Base-by-base conservation (phyloP, 1,140 invertebrate species). In the Drosophila parvula region DNA sequence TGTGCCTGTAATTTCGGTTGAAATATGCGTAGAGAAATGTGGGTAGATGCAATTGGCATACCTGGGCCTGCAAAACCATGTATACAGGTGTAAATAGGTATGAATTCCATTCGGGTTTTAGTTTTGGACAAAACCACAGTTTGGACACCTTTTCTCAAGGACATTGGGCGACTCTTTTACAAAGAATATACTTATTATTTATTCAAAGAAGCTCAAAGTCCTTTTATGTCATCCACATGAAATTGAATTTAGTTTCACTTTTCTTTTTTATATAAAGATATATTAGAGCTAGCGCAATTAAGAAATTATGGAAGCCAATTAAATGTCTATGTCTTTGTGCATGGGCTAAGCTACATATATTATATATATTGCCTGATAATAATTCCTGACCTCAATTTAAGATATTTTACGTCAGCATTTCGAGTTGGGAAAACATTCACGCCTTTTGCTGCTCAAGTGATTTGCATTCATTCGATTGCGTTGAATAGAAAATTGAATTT, bases 1-100 rank as follows among this genome's bases (percentile, higher is more conserved):
- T 51, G 14, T 34, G 34, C n/a, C 32, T 40, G 36, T 14, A 57
- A 12, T 9, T 53, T 53, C 11, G 10, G 11, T 28, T 6, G 18
- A 28, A 65, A 65, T 41, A 41, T 68, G 38, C n/a, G 30, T 40
- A 16, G n/a, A 51, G 44, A 14, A 43, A 51, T 78, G 79, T 68
- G 47, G 48, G 40, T 32, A 62, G 59, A 62, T 82, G 69, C 60
- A 75, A 82, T 82, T 83, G 74, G 50, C 80, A 62, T 48, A 63
- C n/a, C 16, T 38, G 28, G 9, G 14, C 11, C 18, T 28, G 22
- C 8, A 14, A 14, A 32, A 62, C 38, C 27, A 62, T 28, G 30
- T 34, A 5, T 11, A 34, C 22, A 67, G 65, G 61, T 68, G 65
- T 16, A 53, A 69, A 55, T 16, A 36, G 45, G 45, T 11, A 36